A percentile compares a stretch with the other conserved stretches of the same genome.
Evolutionary conservation across 2,113 vertebrate species (phyloP).

Genomic region (Symphodus melops): DNA sequence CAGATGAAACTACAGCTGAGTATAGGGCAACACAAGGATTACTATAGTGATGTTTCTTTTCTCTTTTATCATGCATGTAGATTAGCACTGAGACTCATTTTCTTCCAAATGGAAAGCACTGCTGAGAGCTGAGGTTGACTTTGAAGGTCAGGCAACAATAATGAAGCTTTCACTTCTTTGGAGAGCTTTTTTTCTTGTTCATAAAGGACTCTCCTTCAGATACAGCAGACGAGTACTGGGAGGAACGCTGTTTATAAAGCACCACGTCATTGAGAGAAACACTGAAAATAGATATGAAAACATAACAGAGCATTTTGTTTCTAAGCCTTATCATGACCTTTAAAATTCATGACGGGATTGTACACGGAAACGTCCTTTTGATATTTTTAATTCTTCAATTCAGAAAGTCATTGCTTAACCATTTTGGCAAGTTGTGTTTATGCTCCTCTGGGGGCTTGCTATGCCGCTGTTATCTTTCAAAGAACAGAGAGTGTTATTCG

Average conservation of each 20-base stretch:
- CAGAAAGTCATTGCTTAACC: neutral
- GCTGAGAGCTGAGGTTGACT: neutral
- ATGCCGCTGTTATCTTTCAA: constrained; percentile 48
- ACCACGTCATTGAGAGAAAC: constrained; percentile 23
- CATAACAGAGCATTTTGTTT: neutral
- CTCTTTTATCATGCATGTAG: neutral
- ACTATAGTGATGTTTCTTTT: neutral
- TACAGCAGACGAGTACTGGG: constrained; percentile 6
- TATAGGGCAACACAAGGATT: constrained; percentile 17
- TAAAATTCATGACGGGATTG: constrained; percentile 32
- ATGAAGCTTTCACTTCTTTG: constrained; percentile 2
- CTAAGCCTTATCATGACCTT: constrained; percentile 40
- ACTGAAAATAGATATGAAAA: constrained; percentile 35
- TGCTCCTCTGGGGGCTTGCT: constrained; percentile 28
- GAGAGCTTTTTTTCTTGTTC: constrained; percentile 16
- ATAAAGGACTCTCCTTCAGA: constrained; percentile 12
- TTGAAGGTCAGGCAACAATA: constrained; percentile 26
- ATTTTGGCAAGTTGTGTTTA: constrained; percentile 10
- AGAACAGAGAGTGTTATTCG: constrained; percentile 47
- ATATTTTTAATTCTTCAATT: constrained; percentile 15
- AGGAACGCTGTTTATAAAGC: neutral
- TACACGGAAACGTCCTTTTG: constrained; percentile 25
- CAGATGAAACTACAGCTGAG: neutral
- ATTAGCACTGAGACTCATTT: neutral
- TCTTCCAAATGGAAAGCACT: constrained; percentile 3